Evolutionary conservation across 2,888 invertebrate species (phyloP).

Genomic region (Entomobrya proxima): DNA sequence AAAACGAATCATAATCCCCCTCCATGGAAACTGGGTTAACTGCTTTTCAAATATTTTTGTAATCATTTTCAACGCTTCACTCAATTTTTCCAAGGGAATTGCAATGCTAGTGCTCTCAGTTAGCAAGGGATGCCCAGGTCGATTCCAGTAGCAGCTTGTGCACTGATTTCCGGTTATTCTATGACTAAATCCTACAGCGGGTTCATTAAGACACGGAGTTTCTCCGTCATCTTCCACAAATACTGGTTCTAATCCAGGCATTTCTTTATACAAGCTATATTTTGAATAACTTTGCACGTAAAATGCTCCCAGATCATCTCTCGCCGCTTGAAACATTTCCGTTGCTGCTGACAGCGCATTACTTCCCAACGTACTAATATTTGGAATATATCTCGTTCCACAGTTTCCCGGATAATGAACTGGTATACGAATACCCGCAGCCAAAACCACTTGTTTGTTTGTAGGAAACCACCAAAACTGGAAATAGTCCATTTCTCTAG

Average conservation of each 20-base stretch:
- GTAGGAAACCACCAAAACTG: slow-evolving; percentile 68
- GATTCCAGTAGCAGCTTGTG: background rate
- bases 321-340: too few species aligned
- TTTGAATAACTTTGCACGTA: too few species aligned
- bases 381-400: slow-evolving; percentile 39
- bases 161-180: background rate
- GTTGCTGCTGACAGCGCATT: too few species aligned
- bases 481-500: slow-evolving; percentile 7
- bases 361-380: background rate
- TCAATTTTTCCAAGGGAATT: background rate
- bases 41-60: background rate
- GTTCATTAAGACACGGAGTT: too few species aligned
- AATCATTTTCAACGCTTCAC: background rate
- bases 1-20: background rate
- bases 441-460: slow-evolving; percentile 38
- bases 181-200: background rate
- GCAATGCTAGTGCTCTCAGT: background rate
- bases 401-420: slow-evolving; percentile 19
- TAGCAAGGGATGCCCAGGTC: background rate
- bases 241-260: too few species aligned
- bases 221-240: too few species aligned
- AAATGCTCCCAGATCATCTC: too few species aligned
- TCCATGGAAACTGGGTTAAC: background rate
- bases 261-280: too few species aligned
- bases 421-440: slow-evolving; percentile 7